These are phyloP conservation scores for Hylia prasina DNA, from an alignment of 2,113 vertebrate species.

Conservation along the genomic window DNA sequence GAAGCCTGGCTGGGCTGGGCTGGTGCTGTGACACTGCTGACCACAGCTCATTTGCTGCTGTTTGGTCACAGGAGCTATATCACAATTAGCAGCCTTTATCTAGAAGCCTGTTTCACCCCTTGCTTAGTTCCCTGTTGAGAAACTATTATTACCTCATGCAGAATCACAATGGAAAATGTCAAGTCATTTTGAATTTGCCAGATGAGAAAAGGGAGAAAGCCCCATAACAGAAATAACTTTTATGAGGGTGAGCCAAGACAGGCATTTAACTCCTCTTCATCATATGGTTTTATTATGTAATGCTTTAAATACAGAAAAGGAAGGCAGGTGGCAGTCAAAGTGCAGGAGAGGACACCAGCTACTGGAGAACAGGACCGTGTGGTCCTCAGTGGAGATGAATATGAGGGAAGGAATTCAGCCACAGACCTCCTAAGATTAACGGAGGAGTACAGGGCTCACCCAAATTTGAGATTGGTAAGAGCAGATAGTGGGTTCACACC, in stretches of 20 bases:
- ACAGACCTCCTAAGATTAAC: rapidly evolving
- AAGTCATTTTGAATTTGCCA: conserved; percentile 20
- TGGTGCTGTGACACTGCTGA: rapidly evolving
- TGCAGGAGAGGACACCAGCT: conserved; percentile 26
- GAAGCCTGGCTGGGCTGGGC: background rate
- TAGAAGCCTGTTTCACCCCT: background rate
- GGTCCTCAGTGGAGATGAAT: background rate
- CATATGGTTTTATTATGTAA: conserved; percentile 31
- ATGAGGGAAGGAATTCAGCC: background rate
- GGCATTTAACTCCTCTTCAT: conserved; percentile 54
- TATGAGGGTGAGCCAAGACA: conserved; percentile 32
- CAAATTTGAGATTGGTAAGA: background rate
- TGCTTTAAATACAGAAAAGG: conserved; percentile 1
- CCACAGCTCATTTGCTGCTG: background rate
- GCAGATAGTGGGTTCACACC: background rate
- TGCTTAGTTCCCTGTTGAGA: background rate
- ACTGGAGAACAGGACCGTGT: background rate
- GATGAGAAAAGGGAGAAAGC: background rate
- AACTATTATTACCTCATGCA: background rate
- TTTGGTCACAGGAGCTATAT: background rate
- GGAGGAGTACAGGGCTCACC: background rate
- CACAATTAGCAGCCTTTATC: background rate
- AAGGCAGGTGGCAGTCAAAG: conserved; percentile 23
- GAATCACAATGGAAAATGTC: conserved; percentile 12
- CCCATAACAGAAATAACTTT: conserved; percentile 40